Conservation (phyloP, 2,888 invertebrate species). For the Limnephilus marmoratus region DNA sequence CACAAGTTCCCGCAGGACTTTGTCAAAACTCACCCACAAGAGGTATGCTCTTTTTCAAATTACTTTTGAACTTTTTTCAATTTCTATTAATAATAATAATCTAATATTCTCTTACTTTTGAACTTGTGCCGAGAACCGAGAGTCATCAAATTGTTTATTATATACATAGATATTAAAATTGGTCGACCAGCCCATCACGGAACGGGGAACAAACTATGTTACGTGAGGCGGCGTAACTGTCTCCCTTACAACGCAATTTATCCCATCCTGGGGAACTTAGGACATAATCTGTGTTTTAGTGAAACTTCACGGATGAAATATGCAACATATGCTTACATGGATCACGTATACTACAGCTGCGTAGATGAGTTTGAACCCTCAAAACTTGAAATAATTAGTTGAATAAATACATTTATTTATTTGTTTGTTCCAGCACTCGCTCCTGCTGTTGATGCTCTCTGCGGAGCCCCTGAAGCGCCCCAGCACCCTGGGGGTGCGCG, state of each 20-base stretch:
- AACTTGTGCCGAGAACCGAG: not conserved
- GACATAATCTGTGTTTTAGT: too few relatives aligned
- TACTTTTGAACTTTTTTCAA: slow-evolving; percentile 59
- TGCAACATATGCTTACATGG: too few relatives aligned
- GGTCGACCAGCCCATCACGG: too few relatives aligned
- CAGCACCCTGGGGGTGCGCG: slow-evolving; percentile 84
- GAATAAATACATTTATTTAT: not conserved
- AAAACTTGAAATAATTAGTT: not conserved
- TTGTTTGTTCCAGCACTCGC: slow-evolving; percentile 77
- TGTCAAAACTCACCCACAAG: slow-evolving; percentile 79
- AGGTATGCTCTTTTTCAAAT: slow-evolving; percentile 75
- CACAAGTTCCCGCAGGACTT: slow-evolving; percentile 85
- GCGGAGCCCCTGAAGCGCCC: slow-evolving; percentile 85
- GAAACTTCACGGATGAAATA: too few relatives aligned
- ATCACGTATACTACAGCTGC: too few relatives aligned
- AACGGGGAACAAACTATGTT: too few relatives aligned
- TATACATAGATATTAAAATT: too few relatives aligned
- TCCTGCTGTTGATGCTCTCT: slow-evolving; percentile 88
- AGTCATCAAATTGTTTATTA: not conserved
- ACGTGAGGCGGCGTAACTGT: too few relatives aligned
- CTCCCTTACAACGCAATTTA: too few relatives aligned
- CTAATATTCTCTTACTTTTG: not conserved
- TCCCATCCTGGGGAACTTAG: too few relatives aligned
- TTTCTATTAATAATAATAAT: not conserved
- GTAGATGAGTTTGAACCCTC: not conserved